These are phyloP conservation scores for Ictalurus punctatus DNA, from an alignment of 2,113 vertebrate genomes.

Conservation along the genomic window DNA sequence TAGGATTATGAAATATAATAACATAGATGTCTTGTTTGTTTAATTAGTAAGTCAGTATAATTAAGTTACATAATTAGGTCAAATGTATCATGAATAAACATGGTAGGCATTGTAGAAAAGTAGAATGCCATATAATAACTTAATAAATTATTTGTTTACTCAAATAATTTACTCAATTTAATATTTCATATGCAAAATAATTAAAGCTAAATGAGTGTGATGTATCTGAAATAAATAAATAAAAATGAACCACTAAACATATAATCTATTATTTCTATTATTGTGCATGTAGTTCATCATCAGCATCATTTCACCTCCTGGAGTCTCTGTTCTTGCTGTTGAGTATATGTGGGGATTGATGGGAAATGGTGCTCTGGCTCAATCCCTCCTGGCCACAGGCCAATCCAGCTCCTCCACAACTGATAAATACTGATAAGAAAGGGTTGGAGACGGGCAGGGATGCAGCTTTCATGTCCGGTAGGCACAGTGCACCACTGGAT, in stretches of 20 bases:
- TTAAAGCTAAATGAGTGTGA: neutral
- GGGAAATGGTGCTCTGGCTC: slow-evolving; percentile 8
- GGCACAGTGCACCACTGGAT: neutral
- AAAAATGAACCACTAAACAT: neutral
- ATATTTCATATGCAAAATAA: neutral
- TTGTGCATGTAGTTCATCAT: neutral
- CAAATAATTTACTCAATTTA: neutral
- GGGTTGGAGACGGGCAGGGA: slow-evolving; percentile 23
- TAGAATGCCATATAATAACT: neutral
- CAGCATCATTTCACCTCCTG: slow-evolving; percentile 29
- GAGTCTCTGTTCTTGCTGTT: slow-evolving; percentile 3
- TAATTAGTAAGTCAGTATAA: neutral
- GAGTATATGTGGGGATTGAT: slow-evolving; percentile 11
- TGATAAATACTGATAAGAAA: slow-evolving; percentile 50
- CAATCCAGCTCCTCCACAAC: neutral
- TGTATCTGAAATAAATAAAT: neutral
- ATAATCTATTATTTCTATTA: neutral
- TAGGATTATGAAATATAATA: neutral
- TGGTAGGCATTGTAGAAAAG: neutral
- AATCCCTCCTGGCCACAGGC: neutral
- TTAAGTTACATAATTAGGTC: neutral
- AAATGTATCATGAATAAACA: neutral
- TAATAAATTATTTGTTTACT: neutral
- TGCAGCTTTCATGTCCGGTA: neutral
- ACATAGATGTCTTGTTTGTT: neutral